These are phyloP conservation scores for Hydra vulgaris DNA, from an alignment of 30 jellyfish, hydroid and myxozoan species.

Conservation along the genomic window DNA sequence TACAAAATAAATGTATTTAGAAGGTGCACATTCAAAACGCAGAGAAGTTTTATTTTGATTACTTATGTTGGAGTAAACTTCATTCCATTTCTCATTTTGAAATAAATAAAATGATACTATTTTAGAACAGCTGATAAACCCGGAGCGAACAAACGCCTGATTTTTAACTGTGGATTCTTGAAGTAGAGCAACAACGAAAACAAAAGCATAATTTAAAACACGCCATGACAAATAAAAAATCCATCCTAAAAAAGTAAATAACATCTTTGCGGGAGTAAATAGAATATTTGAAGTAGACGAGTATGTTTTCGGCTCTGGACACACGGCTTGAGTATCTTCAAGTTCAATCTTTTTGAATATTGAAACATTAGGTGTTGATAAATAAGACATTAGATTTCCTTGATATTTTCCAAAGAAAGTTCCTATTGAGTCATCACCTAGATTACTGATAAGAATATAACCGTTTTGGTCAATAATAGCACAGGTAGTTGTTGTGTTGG, in stretches of 20 bases:
- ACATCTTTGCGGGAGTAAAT: slow-evolving; percentile 31
- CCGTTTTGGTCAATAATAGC: slow-evolving; percentile 27
- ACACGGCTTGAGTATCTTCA: slow-evolving; percentile 34
- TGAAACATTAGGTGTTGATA: neutral
- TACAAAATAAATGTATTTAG: neutral
- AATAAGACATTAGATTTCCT: slow-evolving; percentile 11
- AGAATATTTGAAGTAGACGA: slow-evolving; percentile 22
- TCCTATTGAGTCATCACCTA: slow-evolving; percentile 18
- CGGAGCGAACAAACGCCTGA: neutral
- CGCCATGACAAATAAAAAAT: neutral
- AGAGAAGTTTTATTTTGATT: neutral
- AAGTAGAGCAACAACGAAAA: neutral
- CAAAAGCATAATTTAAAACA: neutral
- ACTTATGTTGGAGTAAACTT: neutral
- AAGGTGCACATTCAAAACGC: neutral
- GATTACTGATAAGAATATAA: slow-evolving; percentile 22
- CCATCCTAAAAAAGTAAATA: neutral
- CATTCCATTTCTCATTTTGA: slow-evolving; percentile 6
- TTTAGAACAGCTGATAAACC: slow-evolving; percentile 3
- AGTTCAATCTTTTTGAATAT: slow-evolving; percentile 13
- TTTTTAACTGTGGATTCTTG: neutral
- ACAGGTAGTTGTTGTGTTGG: neutral
- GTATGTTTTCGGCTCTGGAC: slow-evolving; percentile 17
- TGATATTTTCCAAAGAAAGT: slow-evolving; percentile 11
- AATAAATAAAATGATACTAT: slow-evolving; percentile 19